phyloP scores from a whole-genome alignment of 2,113 vertebrate species.

The Coturnix japonica region DNA sequence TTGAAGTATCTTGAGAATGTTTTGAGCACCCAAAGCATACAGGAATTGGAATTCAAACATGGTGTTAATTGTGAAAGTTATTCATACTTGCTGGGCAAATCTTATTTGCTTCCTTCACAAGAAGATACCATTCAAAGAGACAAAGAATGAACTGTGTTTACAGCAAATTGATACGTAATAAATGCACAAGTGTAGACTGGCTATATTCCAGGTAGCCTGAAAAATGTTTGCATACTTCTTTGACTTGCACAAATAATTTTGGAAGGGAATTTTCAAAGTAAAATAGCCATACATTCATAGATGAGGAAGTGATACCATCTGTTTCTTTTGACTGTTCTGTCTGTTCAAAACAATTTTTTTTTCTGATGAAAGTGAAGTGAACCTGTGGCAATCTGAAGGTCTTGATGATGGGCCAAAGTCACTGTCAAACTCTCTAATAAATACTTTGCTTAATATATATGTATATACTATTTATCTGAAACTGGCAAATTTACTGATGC shows the following conservation, averaged over 20 bases:
- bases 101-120: not conserved
- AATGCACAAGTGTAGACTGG: not conserved
- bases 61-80: not conserved
- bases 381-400: not conserved
- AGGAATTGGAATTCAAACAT: not conserved
- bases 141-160: not conserved
- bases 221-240: not conserved
- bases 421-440: not conserved
- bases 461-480: not conserved
- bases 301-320: not conserved
- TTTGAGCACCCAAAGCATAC: not conserved
- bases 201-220: not conserved
- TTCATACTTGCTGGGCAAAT: not conserved
- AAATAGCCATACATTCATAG: not conserved
- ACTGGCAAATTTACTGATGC: not conserved
- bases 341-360: not conserved
- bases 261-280: not conserved
- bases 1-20: not conserved
- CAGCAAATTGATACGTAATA: not conserved
- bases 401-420: not conserved
- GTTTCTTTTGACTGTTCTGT: not conserved
- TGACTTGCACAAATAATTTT: not conserved
- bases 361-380: rapidly evolving
- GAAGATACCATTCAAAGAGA: not conserved
- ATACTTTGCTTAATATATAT: not conserved